Percentiles rank a stretch among this genome's conserved stretches.
Evolutionary conservation across 2,797 vertebrate species (phyloP).

Genomic region (Brachyalestes nurse): DNA sequence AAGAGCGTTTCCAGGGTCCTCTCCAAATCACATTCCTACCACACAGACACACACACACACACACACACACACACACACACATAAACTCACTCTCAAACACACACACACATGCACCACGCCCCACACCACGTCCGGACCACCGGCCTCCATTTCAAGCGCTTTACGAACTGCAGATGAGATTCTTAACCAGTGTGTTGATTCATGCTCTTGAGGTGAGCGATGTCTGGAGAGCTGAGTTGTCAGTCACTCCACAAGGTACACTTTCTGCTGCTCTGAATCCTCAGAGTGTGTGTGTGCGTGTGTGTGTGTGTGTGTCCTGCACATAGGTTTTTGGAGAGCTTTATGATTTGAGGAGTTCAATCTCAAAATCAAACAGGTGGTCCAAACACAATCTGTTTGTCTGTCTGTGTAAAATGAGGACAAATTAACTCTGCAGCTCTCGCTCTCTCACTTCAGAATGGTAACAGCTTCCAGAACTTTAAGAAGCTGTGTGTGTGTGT

Average conservation of each 20-base stretch:
- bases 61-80: not conserved
- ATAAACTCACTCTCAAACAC: too few species aligned
- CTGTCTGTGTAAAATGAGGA: too few species aligned
- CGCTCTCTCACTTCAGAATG: conserved; percentile 9
- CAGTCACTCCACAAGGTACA: not conserved
- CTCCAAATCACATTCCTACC: conserved; percentile 68
- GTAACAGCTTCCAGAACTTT: conserved; percentile 53
- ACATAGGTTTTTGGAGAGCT: not conserved
- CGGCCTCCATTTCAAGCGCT: not conserved
- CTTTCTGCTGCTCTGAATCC: conserved; percentile 1
- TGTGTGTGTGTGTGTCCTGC: not conserved
- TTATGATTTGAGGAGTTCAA: too few species aligned
- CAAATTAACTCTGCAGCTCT: not conserved
- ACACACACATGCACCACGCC: not conserved
- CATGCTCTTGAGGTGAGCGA: not conserved
- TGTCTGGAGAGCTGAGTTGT: not conserved
- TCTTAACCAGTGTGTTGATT: not conserved
- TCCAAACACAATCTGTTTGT: too few species aligned
- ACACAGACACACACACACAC: not conserved
- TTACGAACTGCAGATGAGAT: not conserved
- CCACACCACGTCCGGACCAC: not conserved
- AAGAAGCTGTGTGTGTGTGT: conserved; percentile 34
- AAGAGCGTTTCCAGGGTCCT: conserved; percentile 73
- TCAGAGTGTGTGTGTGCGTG: not conserved
- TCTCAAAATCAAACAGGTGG: too few species aligned